Percentiles rank a stretch among this genome's conserved stretches.
Conservation (phyloP, 2,888 invertebrate genomes). For the Archaeoteleia sp. region DNA sequence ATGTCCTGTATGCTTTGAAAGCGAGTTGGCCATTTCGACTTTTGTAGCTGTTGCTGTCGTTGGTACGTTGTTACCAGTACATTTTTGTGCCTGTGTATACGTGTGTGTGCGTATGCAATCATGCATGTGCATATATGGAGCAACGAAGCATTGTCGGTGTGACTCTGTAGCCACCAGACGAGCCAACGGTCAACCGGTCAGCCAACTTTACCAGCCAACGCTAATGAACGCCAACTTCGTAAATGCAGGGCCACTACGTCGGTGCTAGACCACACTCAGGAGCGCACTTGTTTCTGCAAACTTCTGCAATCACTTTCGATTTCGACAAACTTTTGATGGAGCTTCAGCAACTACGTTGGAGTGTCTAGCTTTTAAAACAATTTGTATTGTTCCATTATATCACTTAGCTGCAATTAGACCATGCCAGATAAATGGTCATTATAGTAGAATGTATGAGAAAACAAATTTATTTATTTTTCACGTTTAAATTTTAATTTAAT, state of each 20-base stretch:
- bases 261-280: slow-evolving; percentile 19
- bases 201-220: slow-evolving; percentile 35
- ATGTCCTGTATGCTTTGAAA: slow-evolving; percentile 38
- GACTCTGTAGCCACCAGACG: slow-evolving; percentile 15
- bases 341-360: no score
- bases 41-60: slow-evolving; percentile 38
- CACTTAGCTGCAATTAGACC: no score
- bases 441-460: no score
- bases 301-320: slow-evolving; percentile 16
- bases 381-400: neutral
- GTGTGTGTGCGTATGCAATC: slow-evolving; percentile 13
- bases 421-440: no score
- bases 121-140: slow-evolving; percentile 25
- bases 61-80: slow-evolving; percentile 36
- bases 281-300: slow-evolving; percentile 16
- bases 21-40: slow-evolving; percentile 48
- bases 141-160: slow-evolving; percentile 25
- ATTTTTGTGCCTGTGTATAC: slow-evolving; percentile 1
- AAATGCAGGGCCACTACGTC: slow-evolving; percentile 13
- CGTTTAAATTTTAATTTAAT: no score
- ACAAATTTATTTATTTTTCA: no score
- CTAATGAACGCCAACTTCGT: slow-evolving; percentile 42
- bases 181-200: slow-evolving; percentile 35
- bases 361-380: no score
- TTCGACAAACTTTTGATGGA: slow-evolving; percentile 11